Evolutionary conservation across 2,113 vertebrate genomes (phyloP).

Genomic region (Panthera uncia): DNA sequence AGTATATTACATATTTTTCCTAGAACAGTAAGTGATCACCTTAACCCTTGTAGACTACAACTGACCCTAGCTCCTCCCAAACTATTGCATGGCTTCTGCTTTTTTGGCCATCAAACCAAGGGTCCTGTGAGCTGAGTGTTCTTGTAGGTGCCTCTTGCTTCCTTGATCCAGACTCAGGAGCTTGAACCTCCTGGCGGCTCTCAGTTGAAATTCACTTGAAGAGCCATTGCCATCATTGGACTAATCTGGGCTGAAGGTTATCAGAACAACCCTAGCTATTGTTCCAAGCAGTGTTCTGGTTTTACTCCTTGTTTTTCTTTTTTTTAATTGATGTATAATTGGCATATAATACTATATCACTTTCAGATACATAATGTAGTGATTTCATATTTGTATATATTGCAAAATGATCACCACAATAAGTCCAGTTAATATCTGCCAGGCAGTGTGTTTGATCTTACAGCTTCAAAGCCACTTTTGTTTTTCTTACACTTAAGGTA

Average conservation of each 20-base stretch:
- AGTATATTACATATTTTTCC: not conserved
- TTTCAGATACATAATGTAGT: not conserved
- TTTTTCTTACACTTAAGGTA: not conserved
- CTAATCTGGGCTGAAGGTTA: not conserved
- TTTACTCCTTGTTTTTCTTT: not conserved
- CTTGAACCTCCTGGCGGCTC: not conserved
- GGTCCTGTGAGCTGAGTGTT: not conserved
- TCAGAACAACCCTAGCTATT: not conserved
- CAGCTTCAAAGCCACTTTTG: conserved; percentile 24
- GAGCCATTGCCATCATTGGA: not conserved
- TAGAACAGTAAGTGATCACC: not conserved
- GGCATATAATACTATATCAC: not conserved
- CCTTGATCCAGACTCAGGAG: not conserved
- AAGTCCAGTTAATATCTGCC: not conserved
- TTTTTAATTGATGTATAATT: not conserved
- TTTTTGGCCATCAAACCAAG: not conserved
- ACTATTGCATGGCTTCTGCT: not conserved
- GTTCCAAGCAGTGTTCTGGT: not conserved
- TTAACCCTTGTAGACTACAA: not conserved
- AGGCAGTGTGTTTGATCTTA: conserved; percentile 13
- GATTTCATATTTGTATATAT: not conserved
- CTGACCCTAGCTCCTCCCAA: not conserved
- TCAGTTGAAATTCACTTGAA: not conserved
- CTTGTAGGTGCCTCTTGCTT: not conserved
- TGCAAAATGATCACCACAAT: not conserved